Evolutionary conservation across 35 echinoderm and acorn worm species (phyloP), one percentile per base, ranked within the genome.

Genomic region (Heliocidaris erythrogramma): DNA sequence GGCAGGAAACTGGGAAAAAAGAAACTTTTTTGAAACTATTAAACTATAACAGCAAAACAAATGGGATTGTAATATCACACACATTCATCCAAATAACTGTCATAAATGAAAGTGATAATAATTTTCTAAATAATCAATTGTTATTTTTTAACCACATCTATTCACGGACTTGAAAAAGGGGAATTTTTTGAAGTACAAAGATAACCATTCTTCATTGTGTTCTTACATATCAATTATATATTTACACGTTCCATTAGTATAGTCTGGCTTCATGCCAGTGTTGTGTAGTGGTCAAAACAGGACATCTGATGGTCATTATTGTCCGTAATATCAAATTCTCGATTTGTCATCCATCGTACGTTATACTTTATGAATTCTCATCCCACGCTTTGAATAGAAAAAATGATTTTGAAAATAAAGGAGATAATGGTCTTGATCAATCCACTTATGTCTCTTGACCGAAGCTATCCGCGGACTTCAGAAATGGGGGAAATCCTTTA

Each of bases 401-500:
- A 78, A 78, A 5, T 78, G 27, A 78, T n/a, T 78, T 5, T 18
- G 21, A 78, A 27, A 18, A 78, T 78, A 78, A 21, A n/a, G 1
- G n/a, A 78, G 65, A 78, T 78, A 78, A 78, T 78, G 5, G 65
- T 78, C 65, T 78, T 78, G 24, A 27, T 78, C 18, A 27, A n/a
- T 18, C 65, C 65, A 78, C 65, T 78, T 78, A 78, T 78, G 27
- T 78, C 65, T 21, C 65, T 78, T 78, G 65, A 78, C 65, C 65
- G n/a, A 78, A 78, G 65, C 65, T 0, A 24, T 78, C 65, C 21
- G n/a, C 21, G 27, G 1, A 27, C 17, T 27, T 78, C 65, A 78
- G 27, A 27, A 78, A 78, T n/a, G n/a, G n/a, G 65, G 65, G 65
- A 78, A 78, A 78, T 78, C 65, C 65, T 78, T 78, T 78, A 78